Base-by-base conservation (phyloP, 2,888 invertebrate genomes). In the Linyphia triangularis region DNA sequence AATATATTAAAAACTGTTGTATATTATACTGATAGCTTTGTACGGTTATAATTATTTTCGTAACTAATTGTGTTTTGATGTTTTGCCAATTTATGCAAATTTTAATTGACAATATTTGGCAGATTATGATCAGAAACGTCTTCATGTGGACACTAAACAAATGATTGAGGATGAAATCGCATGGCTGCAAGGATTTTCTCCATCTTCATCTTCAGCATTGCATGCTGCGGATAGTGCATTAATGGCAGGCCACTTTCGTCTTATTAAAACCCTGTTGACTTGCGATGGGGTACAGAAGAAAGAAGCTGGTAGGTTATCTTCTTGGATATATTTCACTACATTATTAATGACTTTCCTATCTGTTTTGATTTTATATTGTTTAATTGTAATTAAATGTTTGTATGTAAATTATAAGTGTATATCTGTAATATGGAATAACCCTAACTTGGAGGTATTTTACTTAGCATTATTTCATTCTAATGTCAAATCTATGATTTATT, bases 101-200 rank as follows among this genome's bases (percentile, higher is more conserved):
- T n/a, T n/a, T n/a, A n/a, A n/a, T n/a, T n/a, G n/a, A n/a, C 3
- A 33, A 33, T 33, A 6, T 10, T n/a, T 59, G 16, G 22, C 65
- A 91, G 89, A 89, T 57, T 89, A 72, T 22, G 92, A 92, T 72
- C 93, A 93, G 90, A 90, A 91, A 30, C 89, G 90, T 28, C 91
- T 93, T 37, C 91, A 92, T 69, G 91, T 93, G 30, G 91, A 92
- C 89, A 91, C 93, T 0, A 89, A 91, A 5, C 91, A 92, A 65
- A 93, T 93, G 93, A 90, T 93, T 79, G 93, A 93, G 77, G 93
- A 94, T 91, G 94, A 94, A 91, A 91, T 93, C 7, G 92, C 91
- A 4, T 94, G 94, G 93, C 91, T 94, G 81, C 91, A 91, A 28
- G 93, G 93, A 90, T 94, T 93, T 91, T 93, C 92, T 3, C 92